Evolutionary conservation across 2,113 vertebrate species (phyloP).

Genomic region (Sturnus vulgaris): DNA sequence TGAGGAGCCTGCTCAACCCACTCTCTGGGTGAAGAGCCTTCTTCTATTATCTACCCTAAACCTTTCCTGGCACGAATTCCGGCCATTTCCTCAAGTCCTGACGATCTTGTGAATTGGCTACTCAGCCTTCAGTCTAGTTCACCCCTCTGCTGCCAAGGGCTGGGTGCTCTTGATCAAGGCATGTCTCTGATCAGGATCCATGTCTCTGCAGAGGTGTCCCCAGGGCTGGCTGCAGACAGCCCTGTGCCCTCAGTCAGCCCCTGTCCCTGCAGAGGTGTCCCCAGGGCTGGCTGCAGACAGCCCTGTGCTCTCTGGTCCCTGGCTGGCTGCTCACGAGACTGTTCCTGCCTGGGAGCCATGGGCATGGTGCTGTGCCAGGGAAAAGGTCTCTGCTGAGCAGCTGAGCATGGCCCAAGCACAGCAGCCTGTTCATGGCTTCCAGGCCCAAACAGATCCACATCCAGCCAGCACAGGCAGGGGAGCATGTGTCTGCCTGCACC

Average conservation of each 20-base stretch:
- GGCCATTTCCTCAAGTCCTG: not conserved
- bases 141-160: not conserved
- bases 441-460: not conserved
- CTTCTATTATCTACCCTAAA: not conserved
- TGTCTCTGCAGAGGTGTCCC: not conserved
- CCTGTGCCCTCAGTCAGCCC: not conserved
- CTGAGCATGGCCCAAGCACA: not conserved
- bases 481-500: not conserved
- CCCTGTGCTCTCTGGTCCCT: not conserved
- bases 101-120: not conserved
- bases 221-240: not conserved
- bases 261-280: not conserved
- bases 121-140: not conserved
- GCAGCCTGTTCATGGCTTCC: not conserved
- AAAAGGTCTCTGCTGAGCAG: not conserved
- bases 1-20: not conserved
- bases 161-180: not conserved
- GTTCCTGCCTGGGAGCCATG: not conserved
- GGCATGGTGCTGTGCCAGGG: not conserved
- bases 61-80: not conserved
- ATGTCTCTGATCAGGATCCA: not conserved
- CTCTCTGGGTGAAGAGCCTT: not conserved
- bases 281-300: not conserved
- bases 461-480: not conserved
- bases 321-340: rapidly evolving